Evolutionary conservation across 92 coral and sea anemone species (phyloP).

Genomic region (Diadumene lineata): DNA sequence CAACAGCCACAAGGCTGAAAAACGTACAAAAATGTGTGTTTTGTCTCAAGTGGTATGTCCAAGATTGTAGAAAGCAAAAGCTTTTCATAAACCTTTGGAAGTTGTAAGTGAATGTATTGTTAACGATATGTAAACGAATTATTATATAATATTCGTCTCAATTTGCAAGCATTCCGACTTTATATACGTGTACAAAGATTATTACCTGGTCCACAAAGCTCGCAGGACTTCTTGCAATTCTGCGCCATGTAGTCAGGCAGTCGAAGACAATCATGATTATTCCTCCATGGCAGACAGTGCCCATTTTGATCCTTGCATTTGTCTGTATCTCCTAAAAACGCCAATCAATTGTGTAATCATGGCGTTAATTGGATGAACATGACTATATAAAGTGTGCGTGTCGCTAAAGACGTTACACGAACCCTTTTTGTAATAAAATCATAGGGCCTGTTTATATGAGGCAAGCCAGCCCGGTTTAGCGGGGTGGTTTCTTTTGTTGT

Average conservation of each 20-base stretch:
- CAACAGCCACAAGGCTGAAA: too few relatives aligned
- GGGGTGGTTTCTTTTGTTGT: not conserved
- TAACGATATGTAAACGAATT: too few relatives aligned
- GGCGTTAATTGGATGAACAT: too few relatives aligned
- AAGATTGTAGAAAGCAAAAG: too few relatives aligned
- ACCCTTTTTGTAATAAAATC: not conserved
- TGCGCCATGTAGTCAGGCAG: constrained; percentile 41
- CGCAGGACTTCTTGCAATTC: constrained; percentile 38
- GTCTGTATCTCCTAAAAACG: constrained; percentile 4
- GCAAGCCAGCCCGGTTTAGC: not conserved
- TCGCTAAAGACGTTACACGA: not conserved
- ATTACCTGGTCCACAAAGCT: constrained; percentile 47
- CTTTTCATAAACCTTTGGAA: too few relatives aligned
- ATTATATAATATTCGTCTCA: too few relatives aligned
- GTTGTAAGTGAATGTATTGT: too few relatives aligned
- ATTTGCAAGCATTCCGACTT: too few relatives aligned
- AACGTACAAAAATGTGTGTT: too few relatives aligned
- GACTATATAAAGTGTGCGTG: too few relatives aligned
- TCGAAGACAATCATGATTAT: constrained; percentile 27
- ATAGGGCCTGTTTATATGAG: not conserved
- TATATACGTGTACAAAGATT: not conserved
- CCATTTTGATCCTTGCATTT: constrained; percentile 22
- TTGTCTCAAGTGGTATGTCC: too few relatives aligned
- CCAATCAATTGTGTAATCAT: not conserved
- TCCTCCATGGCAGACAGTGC: constrained; percentile 31